Percentiles rank a stretch among this genome's conserved stretches.
phyloP scores from a whole-genome alignment of 2,888 invertebrate species.

The Reticulitermes lucifugus region DNA sequence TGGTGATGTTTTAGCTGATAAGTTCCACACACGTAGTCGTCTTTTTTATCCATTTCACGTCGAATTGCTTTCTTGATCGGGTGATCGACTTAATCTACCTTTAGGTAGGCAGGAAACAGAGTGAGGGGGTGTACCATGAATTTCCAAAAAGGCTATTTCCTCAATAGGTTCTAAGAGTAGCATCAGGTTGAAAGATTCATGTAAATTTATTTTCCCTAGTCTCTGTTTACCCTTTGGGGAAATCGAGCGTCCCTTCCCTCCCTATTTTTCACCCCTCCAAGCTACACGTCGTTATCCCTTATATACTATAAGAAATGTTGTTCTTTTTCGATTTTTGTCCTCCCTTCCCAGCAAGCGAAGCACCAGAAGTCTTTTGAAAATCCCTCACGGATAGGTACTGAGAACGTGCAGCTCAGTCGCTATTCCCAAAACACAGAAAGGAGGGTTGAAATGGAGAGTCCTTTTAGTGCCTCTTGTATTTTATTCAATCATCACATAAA shows the following conservation, averaged over 20 bases:
- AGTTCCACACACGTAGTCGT: not conserved
- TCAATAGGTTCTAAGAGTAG: not conserved
- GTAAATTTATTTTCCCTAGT: slow-evolving; percentile 39
- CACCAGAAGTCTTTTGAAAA: slow-evolving; percentile 22
- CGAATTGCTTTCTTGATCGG: slow-evolving; percentile 26
- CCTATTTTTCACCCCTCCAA: not conserved
- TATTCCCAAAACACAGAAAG: not conserved
- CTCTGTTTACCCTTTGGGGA: slow-evolving; percentile 40
- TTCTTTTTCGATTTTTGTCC: slow-evolving; percentile 32
- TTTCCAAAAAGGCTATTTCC: slow-evolving; percentile 26
- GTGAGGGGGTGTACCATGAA: not conserved
- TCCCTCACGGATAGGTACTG: not conserved
- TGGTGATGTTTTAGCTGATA: no score
- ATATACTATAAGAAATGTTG: slow-evolving; percentile 31
- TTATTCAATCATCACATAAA: slow-evolving; percentile 42
- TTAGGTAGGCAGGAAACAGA: not conserved
- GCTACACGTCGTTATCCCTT: not conserved
- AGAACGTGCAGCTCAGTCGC: not conserved
- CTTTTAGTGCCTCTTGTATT: slow-evolving; percentile 15
- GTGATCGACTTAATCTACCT: slow-evolving; percentile 4
- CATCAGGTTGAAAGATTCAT: slow-evolving; percentile 29
- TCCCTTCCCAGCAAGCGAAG: not conserved
- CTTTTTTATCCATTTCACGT: not conserved
- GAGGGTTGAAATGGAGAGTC: slow-evolving; percentile 3
- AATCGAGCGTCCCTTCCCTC: slow-evolving; percentile 17